phyloP scores from a whole-genome alignment of 2,888 invertebrate species.

The Drosophila dives region DNA sequence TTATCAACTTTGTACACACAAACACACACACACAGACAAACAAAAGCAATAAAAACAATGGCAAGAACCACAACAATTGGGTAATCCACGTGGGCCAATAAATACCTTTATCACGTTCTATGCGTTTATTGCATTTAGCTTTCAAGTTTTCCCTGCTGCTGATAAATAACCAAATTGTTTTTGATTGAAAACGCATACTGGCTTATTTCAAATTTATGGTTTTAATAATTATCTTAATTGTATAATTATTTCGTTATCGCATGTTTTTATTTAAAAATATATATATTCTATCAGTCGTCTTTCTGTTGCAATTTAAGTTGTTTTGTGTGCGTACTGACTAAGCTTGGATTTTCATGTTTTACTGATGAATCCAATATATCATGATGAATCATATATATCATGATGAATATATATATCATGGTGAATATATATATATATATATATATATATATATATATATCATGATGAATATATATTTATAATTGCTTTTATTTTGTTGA shows the following conservation, averaged over 20 bases:
- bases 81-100: constrained; percentile 38
- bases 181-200: constrained; percentile 23
- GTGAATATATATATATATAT: not conserved
- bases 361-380: constrained; percentile 9
- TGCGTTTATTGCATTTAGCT: constrained; percentile 49
- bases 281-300: not conserved
- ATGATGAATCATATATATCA: not conserved
- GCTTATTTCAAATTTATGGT: not conserved
- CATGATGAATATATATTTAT: not conserved
- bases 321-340: constrained; percentile 27
- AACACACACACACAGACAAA: constrained; percentile 12
- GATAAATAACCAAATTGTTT: constrained; percentile 30
- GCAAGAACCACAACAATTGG: constrained; percentile 14
- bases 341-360: constrained; percentile 12
- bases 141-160: constrained; percentile 29
- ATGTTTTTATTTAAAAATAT: not conserved
- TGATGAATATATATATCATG: not conserved
- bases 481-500: not conserved
- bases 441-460: not conserved
- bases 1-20: constrained; percentile 37
- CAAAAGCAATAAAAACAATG: constrained; percentile 4
- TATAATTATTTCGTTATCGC: constrained; percentile 1
- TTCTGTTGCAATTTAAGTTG: constrained; percentile 4
- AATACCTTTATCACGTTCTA: constrained; percentile 32
- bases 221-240: constrained; percentile 1